Base-by-base conservation (phyloP, 2,797 vertebrate genomes). In the Benthosema pterotum region DNA sequence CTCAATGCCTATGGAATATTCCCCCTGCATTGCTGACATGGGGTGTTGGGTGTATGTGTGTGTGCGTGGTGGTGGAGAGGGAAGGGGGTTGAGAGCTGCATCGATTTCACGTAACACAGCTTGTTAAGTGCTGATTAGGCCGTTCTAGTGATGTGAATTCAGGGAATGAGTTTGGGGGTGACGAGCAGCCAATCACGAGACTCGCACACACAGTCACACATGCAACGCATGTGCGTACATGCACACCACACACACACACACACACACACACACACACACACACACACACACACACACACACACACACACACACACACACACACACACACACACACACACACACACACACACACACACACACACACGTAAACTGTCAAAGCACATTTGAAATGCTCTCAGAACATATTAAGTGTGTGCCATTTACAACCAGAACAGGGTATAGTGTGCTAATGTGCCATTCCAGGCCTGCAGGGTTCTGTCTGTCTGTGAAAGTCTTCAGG, bases 111-210 rank as follows among this genome's bases (percentile, higher is more conserved):
- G 86, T 89, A 89, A 80, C 86, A 88, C 67, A 85, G 84, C 85
- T 92, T 80, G 80, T 92, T 92, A 91, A 90, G 78, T 84, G 90
- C 88, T 89, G 89, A 93, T 90, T 84, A 91, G 87, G 84, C 90
- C 84, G 87, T 90, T 92, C 88, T 86, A 82, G 84, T 84, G 86
- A 83, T 89, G 88, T 86, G 87, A 90, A 89, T 90, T 79, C 84
- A 84, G 78, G 49, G 85, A 90, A 86, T 85, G 83, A 79, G 82
- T 87, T 83, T 71, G 68, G 79, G 68, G 80, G 84, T 90, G 86
- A 89, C 83, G 83, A 77, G 79, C 71, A 58, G 79, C 78, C 75
- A 76, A 83, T 83, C 79, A 81, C 79, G 83, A 85, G 87, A 25
- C 22, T 85, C 82, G 80, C 80, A 87, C 87, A 79, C 86, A 81